Base-by-base conservation (phyloP, 2,797 vertebrate genomes). In the Sciaenops ocellatus region DNA sequence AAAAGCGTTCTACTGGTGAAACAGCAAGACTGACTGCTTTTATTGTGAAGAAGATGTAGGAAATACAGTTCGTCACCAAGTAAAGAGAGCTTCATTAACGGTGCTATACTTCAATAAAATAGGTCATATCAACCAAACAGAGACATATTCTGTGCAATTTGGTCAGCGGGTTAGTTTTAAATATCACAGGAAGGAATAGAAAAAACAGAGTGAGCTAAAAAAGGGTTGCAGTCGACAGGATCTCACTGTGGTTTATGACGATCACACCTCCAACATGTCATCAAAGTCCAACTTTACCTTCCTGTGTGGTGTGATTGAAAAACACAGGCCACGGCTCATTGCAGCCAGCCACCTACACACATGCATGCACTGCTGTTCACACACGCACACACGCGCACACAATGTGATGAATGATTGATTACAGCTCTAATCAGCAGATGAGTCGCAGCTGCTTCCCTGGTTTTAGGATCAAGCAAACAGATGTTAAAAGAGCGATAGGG, bases 371-470 rank as follows among this genome's bases (percentile, higher is more conserved):
- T 61, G 78, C 44, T 56, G 30, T 34, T 6, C 30, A 65, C 65
- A 80, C 56, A 56, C 64, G 60, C 38, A 69, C n/a, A 47, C 51
- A 51, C 24, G 59, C 42, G 50, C 75, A 74, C 48, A 69, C 61
- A 76, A 42, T 20, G 64, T 80, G 76, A 87, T 87, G 78, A 83
- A 87, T 91, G 90, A 93, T 87, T 92, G 89, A 93, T 92, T 87
- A 77, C 72, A 59, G 78, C 71, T 65, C 73, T 87, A 81, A 92
- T 84, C 79, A 78, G 84, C 83, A 89, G 87, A 93, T 87, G 83
- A 93, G 86, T 82, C 84, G 64, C 92, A 94, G 86, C 89, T 93
- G 92, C 80, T 88, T 83, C 61, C 65, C 64, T 81, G 84, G 69
- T 83, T 80, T 82, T 66, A 63, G 65, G 79, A 74, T 69, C 73